Conservation (phyloP, 2,888 invertebrate genomes). For the Hipparchia semele region DNA sequence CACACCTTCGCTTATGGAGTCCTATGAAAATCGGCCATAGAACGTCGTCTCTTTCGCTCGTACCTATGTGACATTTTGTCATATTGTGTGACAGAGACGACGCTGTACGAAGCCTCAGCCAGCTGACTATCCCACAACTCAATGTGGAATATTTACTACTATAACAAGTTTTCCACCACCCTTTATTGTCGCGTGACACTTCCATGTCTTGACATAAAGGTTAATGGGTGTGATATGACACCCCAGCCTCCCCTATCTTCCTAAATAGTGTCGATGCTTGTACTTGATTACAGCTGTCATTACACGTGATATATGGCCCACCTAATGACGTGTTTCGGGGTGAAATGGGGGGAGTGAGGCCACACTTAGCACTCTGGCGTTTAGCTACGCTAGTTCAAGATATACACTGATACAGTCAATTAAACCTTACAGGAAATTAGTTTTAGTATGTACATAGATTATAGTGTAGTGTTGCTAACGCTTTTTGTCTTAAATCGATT, state of each 20-base stretch:
- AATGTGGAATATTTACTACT: too few relatives aligned
- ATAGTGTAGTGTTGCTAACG: too few relatives aligned
- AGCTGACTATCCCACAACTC: too few relatives aligned
- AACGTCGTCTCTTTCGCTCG: too few relatives aligned
- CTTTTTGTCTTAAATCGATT: too few relatives aligned
- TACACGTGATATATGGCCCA: constrained; percentile 27
- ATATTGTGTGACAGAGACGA: too few relatives aligned
- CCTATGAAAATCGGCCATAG: too few relatives aligned
- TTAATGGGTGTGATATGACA: not conserved
- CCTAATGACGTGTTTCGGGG: constrained; percentile 24
- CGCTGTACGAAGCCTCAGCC: too few relatives aligned
- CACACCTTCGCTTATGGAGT: too few relatives aligned
- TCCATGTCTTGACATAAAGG: not conserved
- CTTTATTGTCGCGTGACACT: too few relatives aligned
- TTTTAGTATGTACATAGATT: not conserved
- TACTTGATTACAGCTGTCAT: constrained; percentile 30
- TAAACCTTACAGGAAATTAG: not conserved
- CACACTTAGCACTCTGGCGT: not conserved
- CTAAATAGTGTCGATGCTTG: constrained; percentile 24
- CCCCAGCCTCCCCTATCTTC: constrained; percentile 7
- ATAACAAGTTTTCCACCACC: too few relatives aligned
- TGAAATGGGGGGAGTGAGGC: constrained; percentile 10
- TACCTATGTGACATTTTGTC: too few relatives aligned
- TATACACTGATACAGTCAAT: not conserved
- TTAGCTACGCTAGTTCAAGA: not conserved